These are phyloP conservation scores for Malurus cyaneus DNA, from an alignment of 2,113 vertebrate species.

Conservation along the genomic window DNA sequence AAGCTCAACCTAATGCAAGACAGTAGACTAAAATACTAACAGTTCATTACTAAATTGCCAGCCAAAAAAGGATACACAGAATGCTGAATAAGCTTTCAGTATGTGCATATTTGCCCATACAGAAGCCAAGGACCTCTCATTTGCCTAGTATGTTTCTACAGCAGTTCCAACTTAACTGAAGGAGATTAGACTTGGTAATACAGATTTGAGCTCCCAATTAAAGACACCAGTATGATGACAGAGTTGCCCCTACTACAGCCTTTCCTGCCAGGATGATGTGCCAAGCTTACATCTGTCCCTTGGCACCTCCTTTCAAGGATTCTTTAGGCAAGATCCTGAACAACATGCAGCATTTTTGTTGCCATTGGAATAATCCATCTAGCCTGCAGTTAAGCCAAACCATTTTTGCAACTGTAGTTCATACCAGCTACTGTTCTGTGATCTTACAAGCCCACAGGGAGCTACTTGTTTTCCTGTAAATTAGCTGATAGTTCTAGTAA, in stretches of 20 bases:
- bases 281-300: neutral
- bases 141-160: neutral
- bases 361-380: neutral
- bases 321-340: neutral
- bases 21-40: neutral
- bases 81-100: neutral
- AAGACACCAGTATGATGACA: neutral
- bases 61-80: neutral
- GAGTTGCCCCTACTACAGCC: neutral
- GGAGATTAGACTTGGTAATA: neutral
- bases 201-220: neutral
- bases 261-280: neutral
- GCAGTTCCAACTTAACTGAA: neutral
- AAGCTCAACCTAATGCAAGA: neutral
- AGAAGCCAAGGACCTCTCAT: neutral
- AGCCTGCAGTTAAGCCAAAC: neutral
- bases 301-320: neutral
- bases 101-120: neutral
- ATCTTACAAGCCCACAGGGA: neutral
- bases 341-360: neutral
- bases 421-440: neutral
- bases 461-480: neutral
- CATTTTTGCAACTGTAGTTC: neutral
- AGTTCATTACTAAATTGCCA: neutral
- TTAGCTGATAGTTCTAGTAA: neutral